Percentiles rank a stretch among this genome's conserved stretches.
phyloP scores from a whole-genome alignment of 2,888 invertebrate species.

The Lypha dubia region DNA sequence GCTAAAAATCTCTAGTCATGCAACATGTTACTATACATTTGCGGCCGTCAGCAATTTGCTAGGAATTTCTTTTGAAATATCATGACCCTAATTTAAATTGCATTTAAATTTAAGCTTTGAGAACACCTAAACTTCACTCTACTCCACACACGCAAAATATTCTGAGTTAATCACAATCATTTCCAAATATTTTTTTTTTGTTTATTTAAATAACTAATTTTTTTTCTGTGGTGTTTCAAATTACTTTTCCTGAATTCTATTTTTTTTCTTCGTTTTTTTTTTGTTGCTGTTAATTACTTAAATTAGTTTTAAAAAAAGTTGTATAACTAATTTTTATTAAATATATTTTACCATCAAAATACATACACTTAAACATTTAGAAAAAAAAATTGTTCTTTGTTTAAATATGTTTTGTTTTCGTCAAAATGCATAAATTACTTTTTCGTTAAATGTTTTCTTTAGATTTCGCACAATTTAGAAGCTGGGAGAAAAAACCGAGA shows the following conservation, averaged over 20 bases:
- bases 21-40: too few relatives aligned
- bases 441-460: constrained; percentile 56
- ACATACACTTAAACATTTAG: constrained; percentile 62
- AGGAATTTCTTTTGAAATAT: neutral
- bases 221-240: constrained; percentile 67
- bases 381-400: constrained; percentile 64
- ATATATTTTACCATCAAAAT: constrained; percentile 70
- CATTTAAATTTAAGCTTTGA: neutral
- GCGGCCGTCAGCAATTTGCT: neutral
- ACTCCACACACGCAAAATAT: neutral
- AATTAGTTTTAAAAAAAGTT: constrained; percentile 45
- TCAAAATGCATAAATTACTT: constrained; percentile 70
- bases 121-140: neutral
- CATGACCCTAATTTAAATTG: neutral
- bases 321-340: constrained; percentile 31
- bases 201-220: constrained; percentile 53
- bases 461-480: constrained; percentile 70
- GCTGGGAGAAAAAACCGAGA: constrained; percentile 14
- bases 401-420: constrained; percentile 61
- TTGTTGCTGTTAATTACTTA: constrained; percentile 50
- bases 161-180: neutral
- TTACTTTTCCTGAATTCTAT: constrained; percentile 68
- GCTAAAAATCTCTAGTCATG: too few relatives aligned
- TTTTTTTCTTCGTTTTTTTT: constrained; percentile 24
- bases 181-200: constrained; percentile 7